Base-by-base conservation (phyloP, 2,888 invertebrate species). In the Lobophora halterata region DNA sequence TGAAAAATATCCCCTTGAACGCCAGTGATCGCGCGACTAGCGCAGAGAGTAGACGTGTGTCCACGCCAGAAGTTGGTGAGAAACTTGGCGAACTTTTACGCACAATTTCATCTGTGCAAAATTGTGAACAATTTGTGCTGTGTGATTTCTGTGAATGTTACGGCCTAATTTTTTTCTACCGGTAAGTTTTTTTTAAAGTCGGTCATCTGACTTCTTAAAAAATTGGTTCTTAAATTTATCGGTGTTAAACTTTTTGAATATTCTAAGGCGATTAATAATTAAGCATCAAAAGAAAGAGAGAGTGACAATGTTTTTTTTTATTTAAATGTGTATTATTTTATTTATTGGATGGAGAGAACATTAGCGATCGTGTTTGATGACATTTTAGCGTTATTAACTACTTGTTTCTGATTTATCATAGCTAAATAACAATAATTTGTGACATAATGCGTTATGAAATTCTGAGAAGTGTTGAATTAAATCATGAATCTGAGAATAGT, bases 61-160 rank as follows among this genome's bases (percentile, higher is more conserved):
- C 0, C n/a, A 8, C 8, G 30, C 14, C 6, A 1, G 12, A 30
- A 7, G 1, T 10, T 19, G 25, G 33, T 26, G 16, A 16, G 3
- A 25, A 37, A 32, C 25, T 40, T 19, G 46, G 42, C 48, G 46
- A 53, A 53, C 48, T 53, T 53, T 48, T 50, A 49, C 53, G 53
- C 48, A 46, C 26, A 38, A 27, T 38, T 47, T 33, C 25, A 30
- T 31, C 26, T 43, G 52, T 50, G 46, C 37, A 46, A 40, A 41
- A 50, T 46, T 38, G 53, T 53, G 53, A 13, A 23, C 24, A 26
- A 34, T 46, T 31, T 35, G 49, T 48, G 46, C 27, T 28, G 32
- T 44, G 51, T 37, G 34, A 23, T 9, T 49, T 38, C 47, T 48
- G 44, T 48, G 52, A 37, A 43, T 47, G 21, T 24, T 31, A 37